Evolutionary conservation across 1,140 invertebrate species (phyloP).

Genomic region (Drosophila ohnishii): DNA sequence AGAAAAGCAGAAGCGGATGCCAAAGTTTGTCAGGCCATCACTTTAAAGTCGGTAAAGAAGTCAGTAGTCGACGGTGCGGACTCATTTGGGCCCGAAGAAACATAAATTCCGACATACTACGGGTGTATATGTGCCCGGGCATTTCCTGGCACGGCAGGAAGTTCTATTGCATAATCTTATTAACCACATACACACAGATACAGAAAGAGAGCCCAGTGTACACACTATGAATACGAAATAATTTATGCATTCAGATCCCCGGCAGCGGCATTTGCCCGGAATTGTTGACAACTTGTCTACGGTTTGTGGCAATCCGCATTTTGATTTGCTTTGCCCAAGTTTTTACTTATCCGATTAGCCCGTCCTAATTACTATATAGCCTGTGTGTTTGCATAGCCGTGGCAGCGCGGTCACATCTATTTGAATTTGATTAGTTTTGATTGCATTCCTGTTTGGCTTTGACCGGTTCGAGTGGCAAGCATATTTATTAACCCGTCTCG

Average conservation of each 20-base stretch:
- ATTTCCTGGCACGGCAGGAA: slow-evolving; percentile 46
- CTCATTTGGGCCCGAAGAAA: slow-evolving; percentile 30
- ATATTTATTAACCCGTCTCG: slow-evolving; percentile 29
- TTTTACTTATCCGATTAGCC: slow-evolving; percentile 37
- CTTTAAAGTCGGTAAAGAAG: slow-evolving; percentile 44
- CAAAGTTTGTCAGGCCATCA: slow-evolving; percentile 30
- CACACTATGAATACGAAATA: slow-evolving; percentile 52
- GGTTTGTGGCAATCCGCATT: slow-evolving; percentile 53
- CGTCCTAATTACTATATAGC: slow-evolving; percentile 38
- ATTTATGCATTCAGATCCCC: slow-evolving; percentile 39
- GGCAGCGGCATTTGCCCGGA: slow-evolving; percentile 29
- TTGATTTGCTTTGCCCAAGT: slow-evolving; percentile 52
- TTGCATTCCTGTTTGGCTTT: slow-evolving; percentile 14
- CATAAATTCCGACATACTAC: slow-evolving; percentile 32
- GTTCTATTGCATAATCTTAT: slow-evolving; percentile 46
- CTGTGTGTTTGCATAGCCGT: slow-evolving; percentile 18
- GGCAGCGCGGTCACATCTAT: slow-evolving; percentile 21
- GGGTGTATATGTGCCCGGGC: slow-evolving; percentile 12
- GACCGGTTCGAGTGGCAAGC: neutral
- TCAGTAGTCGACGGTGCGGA: slow-evolving; percentile 15
- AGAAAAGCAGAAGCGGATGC: slow-evolving; percentile 18
- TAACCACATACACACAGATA: slow-evolving; percentile 22
- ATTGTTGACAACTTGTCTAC: slow-evolving; percentile 39
- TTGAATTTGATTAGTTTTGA: slow-evolving; percentile 37
- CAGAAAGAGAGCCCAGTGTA: neutral